A percentile compares a stretch with the other conserved stretches of the same genome.
Conservation (phyloP, 2,797 vertebrate species). For the Acanthurus tractus region DNA sequence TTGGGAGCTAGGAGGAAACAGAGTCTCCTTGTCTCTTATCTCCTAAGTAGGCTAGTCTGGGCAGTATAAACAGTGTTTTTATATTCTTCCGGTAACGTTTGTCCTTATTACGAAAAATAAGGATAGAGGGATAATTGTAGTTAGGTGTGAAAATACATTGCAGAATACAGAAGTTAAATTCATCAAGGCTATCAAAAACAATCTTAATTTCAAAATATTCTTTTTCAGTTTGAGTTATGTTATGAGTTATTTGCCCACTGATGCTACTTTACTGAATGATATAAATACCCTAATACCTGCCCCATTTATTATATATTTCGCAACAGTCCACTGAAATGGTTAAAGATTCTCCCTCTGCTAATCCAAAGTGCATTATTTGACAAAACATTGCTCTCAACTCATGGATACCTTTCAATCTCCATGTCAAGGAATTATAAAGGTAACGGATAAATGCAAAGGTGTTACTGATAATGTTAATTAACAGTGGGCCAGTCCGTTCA, state of each 20-base stretch:
- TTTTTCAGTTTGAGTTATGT: neutral
- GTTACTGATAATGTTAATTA: slow-evolving; percentile 2
- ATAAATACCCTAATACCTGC: neutral
- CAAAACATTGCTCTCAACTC: too few species aligned
- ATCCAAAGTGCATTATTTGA: too few species aligned
- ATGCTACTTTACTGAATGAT: neutral
- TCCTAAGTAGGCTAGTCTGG: neutral
- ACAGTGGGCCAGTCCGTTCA: neutral
- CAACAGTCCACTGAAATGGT: too few species aligned
- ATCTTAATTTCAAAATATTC: neutral
- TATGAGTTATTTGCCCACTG: neutral
- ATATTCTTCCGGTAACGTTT: neutral
- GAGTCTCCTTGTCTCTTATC: neutral
- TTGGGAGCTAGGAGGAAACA: slow-evolving; percentile 44
- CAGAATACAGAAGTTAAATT: neutral
- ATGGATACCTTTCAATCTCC: too few species aligned
- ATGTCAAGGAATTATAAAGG: too few species aligned
- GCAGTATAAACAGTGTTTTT: neutral
- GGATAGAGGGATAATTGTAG: neutral
- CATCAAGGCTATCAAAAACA: neutral
- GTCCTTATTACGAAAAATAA: neutral
- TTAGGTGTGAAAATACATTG: neutral
- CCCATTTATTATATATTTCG: too few species aligned
- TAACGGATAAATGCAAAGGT: neutral
- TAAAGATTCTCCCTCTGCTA: too few species aligned